phyloP scores from a whole-genome alignment of 1,140 invertebrate genomes.

The Adoxophyes honmai region DNA sequence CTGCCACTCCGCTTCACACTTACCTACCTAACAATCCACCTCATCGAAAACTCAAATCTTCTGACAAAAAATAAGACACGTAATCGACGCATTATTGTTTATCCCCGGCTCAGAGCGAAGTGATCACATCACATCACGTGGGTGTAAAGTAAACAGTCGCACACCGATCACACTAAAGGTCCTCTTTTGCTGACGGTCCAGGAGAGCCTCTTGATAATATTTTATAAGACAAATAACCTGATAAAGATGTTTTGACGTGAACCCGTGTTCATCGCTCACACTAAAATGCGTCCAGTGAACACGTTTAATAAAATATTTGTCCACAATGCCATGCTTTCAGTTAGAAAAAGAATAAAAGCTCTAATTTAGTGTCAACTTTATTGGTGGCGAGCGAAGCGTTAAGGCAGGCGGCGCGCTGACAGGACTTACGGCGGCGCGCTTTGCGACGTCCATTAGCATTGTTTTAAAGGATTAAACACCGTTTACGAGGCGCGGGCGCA shows the following conservation, averaged over 20 bases:
- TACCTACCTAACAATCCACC: conserved; percentile 35
- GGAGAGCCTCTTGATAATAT: conserved; percentile 75
- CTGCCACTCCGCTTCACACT: conserved; percentile 44
- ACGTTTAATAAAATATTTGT: conserved; percentile 74
- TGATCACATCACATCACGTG: conserved; percentile 70
- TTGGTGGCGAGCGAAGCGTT: conserved; percentile 68
- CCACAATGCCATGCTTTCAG: conserved; percentile 65
- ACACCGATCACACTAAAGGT: conserved; percentile 67
- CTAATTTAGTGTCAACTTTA: conserved; percentile 74
- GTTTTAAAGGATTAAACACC: conserved; percentile 72
- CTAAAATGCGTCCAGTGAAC: conserved; percentile 73
- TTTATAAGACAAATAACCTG: conserved; percentile 77
- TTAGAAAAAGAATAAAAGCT: conserved; percentile 57
- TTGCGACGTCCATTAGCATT: conserved; percentile 73
- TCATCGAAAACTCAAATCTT: conserved; percentile 51
- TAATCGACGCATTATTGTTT: conserved; percentile 74
- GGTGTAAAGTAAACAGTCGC: conserved; percentile 73
- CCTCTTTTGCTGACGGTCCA: conserved; percentile 73
- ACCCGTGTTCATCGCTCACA: conserved; percentile 76
- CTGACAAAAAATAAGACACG: conserved; percentile 68
- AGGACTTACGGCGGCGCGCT: conserved; percentile 63
- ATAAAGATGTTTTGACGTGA: conserved; percentile 77
- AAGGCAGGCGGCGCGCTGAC: conserved; percentile 67
- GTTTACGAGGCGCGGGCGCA: conserved; percentile 45
- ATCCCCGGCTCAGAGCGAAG: conserved; percentile 59